A percentile compares a stretch with the other conserved stretches of the same genome.
These are phyloP conservation scores for Amiota mariae DNA, from an alignment of 2,888 invertebrate genomes.

Conservation along the genomic window DNA sequence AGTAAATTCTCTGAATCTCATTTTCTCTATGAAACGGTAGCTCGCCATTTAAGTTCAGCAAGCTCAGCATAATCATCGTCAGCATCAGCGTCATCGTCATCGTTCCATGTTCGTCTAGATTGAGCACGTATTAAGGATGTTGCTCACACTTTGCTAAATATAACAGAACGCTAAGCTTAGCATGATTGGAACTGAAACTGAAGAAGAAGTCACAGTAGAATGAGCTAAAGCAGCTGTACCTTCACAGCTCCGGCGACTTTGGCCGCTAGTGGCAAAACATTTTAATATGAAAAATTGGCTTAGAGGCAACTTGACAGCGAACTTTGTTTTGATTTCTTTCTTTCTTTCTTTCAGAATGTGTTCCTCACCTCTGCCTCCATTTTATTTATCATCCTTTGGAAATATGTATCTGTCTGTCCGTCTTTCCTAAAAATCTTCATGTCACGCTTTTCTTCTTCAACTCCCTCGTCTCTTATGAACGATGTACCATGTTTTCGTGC, in stretches of 20 bases:
- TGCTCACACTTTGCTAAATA: conserved; percentile 11
- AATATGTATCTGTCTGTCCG: not conserved
- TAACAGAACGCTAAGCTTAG: no score
- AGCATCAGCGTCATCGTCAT: conserved; percentile 3
- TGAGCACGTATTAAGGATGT: conserved; percentile 37
- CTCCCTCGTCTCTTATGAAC: no score
- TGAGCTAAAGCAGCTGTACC: not conserved
- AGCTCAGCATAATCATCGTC: conserved; percentile 17
- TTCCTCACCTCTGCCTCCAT: not conserved
- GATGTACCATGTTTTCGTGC: conserved; percentile 20
- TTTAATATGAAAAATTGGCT: conserved; percentile 43
- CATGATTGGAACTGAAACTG: no score
- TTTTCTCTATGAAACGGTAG: no score
- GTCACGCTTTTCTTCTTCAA: no score
- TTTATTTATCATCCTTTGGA: no score
- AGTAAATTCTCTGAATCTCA: no score
- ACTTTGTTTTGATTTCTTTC: conserved; percentile 30
- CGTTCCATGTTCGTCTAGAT: conserved; percentile 28
- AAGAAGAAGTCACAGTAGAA: no score
- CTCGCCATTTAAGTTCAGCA: no score
- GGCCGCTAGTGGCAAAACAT: conserved; percentile 33
- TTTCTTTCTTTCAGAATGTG: not conserved
- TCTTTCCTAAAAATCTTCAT: not conserved
- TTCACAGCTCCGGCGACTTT: not conserved
- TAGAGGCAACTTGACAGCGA: conserved; percentile 34